These are phyloP conservation scores for Zygogramma bicolorata DNA, from an alignment of 2,888 invertebrate species.

Conservation along the genomic window DNA sequence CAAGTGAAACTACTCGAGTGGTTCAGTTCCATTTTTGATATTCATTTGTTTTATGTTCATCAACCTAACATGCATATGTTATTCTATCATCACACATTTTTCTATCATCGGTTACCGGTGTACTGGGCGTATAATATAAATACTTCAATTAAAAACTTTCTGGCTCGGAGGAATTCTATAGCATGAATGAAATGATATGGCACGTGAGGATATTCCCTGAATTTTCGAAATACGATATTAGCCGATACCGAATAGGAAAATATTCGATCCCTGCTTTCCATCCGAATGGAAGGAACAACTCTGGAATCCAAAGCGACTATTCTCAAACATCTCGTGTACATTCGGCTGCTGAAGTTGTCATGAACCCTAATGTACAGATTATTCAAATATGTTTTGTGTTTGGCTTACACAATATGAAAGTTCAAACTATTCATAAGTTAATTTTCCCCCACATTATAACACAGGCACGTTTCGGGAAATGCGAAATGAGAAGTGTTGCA, in stretches of 20 bases:
- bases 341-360: background rate
- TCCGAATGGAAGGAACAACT: background rate
- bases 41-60: no score
- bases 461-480: background rate
- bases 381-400: background rate
- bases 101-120: no score
- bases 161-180: no score
- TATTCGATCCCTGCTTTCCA: background rate
- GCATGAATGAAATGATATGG: no score
- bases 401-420: background rate
- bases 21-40: no score
- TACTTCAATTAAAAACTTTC: no score
- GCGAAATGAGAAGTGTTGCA: conserved; percentile 16
- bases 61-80: no score
- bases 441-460: conserved; percentile 18
- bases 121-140: no score
- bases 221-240: no score
- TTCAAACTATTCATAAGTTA: conserved; percentile 28
- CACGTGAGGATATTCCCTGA: no score
- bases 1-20: no score
- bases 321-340: background rate
- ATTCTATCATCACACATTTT: no score
- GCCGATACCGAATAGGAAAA: background rate
- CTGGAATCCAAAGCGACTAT: background rate
- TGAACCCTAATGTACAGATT: background rate